Conservation (phyloP, 2,888 invertebrate genomes). For the Branchellion lobata region DNA sequence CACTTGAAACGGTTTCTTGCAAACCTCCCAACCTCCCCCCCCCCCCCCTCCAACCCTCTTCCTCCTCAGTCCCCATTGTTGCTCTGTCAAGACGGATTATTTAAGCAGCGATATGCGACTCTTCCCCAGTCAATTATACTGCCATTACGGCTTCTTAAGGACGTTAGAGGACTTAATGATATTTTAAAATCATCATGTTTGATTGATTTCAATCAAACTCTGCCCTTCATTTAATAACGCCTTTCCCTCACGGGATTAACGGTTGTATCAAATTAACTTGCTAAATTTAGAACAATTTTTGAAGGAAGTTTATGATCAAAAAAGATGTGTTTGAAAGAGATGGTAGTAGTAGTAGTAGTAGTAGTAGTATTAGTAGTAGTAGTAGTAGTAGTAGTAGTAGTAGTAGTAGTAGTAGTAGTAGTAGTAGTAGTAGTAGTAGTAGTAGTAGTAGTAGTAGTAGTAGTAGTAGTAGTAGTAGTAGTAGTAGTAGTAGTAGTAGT, state of each 20-base stretch:
- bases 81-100: not conserved
- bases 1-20: no score
- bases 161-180: not conserved
- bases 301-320: no score
- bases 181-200: not conserved
- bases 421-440: constrained; percentile 46
- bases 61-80: not conserved
- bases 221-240: no score
- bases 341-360: constrained; percentile 46
- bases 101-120: not conserved
- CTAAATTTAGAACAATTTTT: no score
- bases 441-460: constrained; percentile 45
- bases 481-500: constrained; percentile 44
- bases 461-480: constrained; percentile 45
- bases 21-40: not conserved
- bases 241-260: no score
- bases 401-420: constrained; percentile 47
- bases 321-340: no score
- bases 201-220: no score
- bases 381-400: constrained; percentile 47
- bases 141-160: not conserved
- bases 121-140: not conserved
- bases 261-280: no score
- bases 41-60: not conserved
- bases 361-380: constrained; percentile 47